These are phyloP conservation scores for Aspiorhynchus laticeps DNA, from an alignment of 2,113 vertebrate species.

Conservation along the genomic window DNA sequence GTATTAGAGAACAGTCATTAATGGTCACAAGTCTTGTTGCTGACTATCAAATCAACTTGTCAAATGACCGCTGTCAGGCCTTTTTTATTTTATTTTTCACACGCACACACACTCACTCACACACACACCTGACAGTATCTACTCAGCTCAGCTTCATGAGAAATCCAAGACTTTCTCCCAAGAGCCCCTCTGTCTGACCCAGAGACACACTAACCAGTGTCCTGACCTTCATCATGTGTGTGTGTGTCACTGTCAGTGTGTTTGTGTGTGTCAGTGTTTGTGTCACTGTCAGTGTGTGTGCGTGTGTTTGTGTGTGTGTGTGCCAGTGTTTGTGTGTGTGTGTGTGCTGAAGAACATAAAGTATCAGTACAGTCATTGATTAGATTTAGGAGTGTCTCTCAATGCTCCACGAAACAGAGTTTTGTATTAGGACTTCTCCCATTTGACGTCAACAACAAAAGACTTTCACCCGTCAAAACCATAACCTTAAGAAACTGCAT, in stretches of 20 bases:
- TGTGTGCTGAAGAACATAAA: neutral
- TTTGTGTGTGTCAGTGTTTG: neutral
- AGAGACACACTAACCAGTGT: neutral
- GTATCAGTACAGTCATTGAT: neutral
- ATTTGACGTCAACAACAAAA: neutral
- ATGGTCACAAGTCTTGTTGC: too few species aligned
- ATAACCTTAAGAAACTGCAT: neutral
- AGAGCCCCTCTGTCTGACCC: neutral
- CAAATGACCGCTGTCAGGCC: too few species aligned
- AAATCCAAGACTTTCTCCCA: neutral
- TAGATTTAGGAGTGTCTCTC: neutral
- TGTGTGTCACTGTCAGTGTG: neutral
- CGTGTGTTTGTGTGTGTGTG: neutral
- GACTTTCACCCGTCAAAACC: too few species aligned
- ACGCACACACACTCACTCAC: too few species aligned
- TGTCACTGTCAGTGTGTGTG: neutral
- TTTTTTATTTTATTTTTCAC: too few species aligned
- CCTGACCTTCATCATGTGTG: neutral
- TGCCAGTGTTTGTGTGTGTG: neutral
- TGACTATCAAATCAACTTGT: too few species aligned
- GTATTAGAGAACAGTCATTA: too few species aligned
- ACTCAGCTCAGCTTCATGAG: neutral
- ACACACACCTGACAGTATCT: neutral
- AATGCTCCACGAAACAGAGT: neutral
- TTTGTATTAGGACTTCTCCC: neutral